Evolutionary conservation across 30 jellyfish, hydroid and myxozoan genomes (phyloP).

Genomic region (Turritopsis rubra): DNA sequence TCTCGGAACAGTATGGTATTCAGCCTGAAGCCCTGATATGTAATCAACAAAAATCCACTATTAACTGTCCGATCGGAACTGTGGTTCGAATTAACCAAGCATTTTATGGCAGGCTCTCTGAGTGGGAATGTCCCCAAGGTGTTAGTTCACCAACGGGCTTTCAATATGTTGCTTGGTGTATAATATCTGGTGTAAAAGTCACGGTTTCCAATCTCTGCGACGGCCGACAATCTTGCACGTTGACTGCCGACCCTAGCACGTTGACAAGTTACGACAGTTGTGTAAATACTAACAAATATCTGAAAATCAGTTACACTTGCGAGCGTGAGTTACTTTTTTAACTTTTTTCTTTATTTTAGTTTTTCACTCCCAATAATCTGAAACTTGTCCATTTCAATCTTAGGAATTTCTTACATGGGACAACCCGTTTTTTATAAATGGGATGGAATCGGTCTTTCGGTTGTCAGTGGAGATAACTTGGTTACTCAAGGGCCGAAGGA

Average conservation of each 20-base stretch:
- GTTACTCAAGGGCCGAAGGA: slow-evolving; percentile 75
- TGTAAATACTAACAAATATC: slow-evolving; percentile 45
- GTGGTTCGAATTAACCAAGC: slow-evolving; percentile 46
- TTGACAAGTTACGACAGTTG: slow-evolving; percentile 47
- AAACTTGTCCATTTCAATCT: neutral
- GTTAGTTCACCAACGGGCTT: neutral
- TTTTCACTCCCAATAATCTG: neutral
- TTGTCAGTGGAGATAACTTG: slow-evolving; percentile 39
- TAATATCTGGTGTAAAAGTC: slow-evolving; percentile 17
- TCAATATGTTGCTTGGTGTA: slow-evolving; percentile 4
- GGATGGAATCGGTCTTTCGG: slow-evolving; percentile 54
- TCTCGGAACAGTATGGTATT: slow-evolving; percentile 45
- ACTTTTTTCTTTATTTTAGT: neutral
- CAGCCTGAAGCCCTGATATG: slow-evolving; percentile 39
- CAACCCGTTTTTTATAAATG: slow-evolving; percentile 55
- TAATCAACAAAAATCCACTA: slow-evolving; percentile 19
- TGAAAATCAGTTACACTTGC: slow-evolving; percentile 51
- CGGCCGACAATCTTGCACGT: slow-evolving; percentile 36
- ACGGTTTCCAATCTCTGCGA: slow-evolving; percentile 49
- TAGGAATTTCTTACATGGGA: slow-evolving; percentile 43
- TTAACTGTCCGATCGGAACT: slow-evolving; percentile 55
- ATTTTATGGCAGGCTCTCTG: slow-evolving; percentile 61
- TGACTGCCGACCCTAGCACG: slow-evolving; percentile 38
- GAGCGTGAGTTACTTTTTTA: slow-evolving; percentile 38
- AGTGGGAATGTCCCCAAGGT: slow-evolving; percentile 46